Evolutionary conservation across 2,113 vertebrate genomes (phyloP).

Genomic region (Nettapus auritus): DNA sequence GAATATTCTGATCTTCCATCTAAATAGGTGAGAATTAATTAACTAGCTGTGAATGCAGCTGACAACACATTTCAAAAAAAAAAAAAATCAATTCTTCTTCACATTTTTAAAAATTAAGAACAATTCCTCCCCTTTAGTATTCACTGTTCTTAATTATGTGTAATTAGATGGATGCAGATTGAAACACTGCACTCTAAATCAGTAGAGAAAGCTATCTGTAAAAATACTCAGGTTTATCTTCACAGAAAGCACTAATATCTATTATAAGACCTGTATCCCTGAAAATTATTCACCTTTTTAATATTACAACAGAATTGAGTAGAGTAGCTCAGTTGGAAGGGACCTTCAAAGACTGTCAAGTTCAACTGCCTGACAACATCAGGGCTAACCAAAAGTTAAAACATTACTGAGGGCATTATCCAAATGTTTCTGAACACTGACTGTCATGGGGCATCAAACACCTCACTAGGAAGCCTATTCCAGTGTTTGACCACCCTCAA

Average conservation of each 20-base stretch:
- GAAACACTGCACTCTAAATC: background rate
- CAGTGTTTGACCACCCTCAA: background rate
- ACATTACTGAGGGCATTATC: background rate
- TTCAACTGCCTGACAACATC: background rate
- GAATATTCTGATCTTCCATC: background rate
- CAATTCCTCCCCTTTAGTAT: background rate
- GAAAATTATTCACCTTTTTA: background rate
- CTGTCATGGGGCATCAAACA: background rate
- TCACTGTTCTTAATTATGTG: background rate
- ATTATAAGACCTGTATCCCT: background rate
- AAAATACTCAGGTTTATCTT: background rate
- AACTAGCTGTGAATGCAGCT: background rate
- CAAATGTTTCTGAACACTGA: background rate
- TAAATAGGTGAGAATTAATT: background rate
- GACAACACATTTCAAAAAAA: background rate
- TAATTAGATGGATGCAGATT: background rate
- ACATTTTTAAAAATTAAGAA: background rate
- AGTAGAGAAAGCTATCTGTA: background rate
- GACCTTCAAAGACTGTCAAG: background rate
- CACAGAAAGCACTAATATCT: background rate
- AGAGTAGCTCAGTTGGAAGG: background rate
- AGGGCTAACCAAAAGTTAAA: background rate
- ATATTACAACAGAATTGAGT: background rate
- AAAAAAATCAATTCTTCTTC: background rate
- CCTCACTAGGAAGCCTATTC: background rate